Conservation (phyloP, 2,888 invertebrate species). For the Drosophila cracens region DNA sequence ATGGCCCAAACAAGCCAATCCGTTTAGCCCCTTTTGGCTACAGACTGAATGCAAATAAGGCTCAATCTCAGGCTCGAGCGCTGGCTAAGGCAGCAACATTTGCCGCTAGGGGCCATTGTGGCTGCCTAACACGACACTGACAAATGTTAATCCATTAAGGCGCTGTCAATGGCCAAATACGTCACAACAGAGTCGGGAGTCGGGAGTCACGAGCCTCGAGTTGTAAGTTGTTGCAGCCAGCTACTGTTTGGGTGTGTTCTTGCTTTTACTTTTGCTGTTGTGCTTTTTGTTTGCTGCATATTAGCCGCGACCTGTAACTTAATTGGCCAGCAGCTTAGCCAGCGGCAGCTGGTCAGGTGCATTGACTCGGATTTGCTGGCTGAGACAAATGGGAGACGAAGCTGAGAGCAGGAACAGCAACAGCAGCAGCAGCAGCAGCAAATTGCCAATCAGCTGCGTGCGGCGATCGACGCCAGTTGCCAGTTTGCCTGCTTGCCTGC, state of each 20-base stretch:
- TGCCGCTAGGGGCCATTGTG: conserved; percentile 62
- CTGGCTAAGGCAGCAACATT: conserved; percentile 1
- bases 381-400: conserved; percentile 67
- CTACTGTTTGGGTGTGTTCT: conserved; percentile 46
- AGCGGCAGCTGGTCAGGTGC: conserved; percentile 62
- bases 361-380: conserved; percentile 65
- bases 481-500: conserved; percentile 18
- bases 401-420: conserved; percentile 27
- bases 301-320: conserved; percentile 62
- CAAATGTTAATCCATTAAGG: conserved; percentile 84
- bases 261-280: conserved; percentile 1
- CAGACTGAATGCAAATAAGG: conserved; percentile 52
- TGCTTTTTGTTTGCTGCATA: conserved; percentile 31
- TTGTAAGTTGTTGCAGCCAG: conserved; percentile 27
- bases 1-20: conserved; percentile 10
- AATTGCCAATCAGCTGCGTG: conserved; percentile 80
- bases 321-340: conserved; percentile 66
- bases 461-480: conserved; percentile 34
- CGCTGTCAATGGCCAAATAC: conserved; percentile 83
- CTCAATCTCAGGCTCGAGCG: conserved; percentile 9
- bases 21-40: conserved; percentile 27
- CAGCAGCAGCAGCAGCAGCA: conserved; percentile 47
- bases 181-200: conserved; percentile 68
- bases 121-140: conserved; percentile 81
- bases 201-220: background rate